phyloP scores from a whole-genome alignment of 2,797 vertebrate species.

The Coilia nasus region DNA sequence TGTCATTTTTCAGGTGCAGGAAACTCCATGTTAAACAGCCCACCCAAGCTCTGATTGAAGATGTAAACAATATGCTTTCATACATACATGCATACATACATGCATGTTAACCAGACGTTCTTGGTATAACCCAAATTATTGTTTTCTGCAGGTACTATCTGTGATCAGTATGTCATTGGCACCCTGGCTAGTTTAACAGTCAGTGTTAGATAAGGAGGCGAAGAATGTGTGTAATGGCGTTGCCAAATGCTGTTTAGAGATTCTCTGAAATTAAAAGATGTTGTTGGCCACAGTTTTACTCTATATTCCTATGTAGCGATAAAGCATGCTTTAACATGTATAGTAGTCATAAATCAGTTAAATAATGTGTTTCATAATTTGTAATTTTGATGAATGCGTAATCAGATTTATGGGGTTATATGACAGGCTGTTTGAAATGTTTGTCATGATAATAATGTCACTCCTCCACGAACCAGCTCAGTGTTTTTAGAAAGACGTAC shows the following conservation, averaged over 20 bases:
- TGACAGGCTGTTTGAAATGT: not conserved
- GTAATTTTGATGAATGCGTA: not conserved
- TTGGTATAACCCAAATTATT: not conserved
- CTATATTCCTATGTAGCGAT: not conserved
- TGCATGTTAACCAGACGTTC: not conserved
- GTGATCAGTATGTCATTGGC: not conserved
- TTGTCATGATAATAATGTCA: not conserved
- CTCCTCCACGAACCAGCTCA: not conserved
- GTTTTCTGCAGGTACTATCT: not conserved
- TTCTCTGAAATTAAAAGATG: not conserved
- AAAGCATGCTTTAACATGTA: not conserved
- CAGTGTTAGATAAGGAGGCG: not conserved
- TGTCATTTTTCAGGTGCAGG: not conserved
- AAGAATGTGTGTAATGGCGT: not conserved
- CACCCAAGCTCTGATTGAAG: not conserved
- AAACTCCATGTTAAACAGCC: not conserved
- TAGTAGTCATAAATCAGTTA: not conserved
- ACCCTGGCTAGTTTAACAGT: not conserved
- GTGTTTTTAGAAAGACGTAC: not conserved
- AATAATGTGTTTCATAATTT: not conserved
- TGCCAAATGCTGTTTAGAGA: not conserved
- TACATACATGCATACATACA: not conserved
- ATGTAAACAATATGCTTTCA: not conserved
- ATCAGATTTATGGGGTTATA: not conserved
- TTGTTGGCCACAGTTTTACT: not conserved